Base-by-base conservation (phyloP, 2,888 invertebrate species). In the Megaustenia siamemsis region DNA sequence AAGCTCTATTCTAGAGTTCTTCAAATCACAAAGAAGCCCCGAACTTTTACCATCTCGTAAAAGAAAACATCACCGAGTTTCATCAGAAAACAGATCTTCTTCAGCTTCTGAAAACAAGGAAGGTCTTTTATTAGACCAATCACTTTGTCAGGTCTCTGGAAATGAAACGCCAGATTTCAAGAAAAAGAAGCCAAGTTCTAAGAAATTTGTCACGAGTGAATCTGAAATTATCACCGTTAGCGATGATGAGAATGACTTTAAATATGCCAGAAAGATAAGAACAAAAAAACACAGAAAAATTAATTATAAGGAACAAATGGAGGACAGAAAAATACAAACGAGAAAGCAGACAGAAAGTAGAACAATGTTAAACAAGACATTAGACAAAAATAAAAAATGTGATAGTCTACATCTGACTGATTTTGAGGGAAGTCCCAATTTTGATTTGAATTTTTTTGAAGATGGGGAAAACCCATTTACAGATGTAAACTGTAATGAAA, bases 1-100 rank as follows among this genome's bases (percentile, higher is more conserved):
- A 86, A 90, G 88, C 71, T 91, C 90, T 32, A 90, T 93, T 45
- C 84, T 89, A 45, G 90, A 91, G 75, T 93, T 90, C 86, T 91
- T 92, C 83, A 82, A 87, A 12, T 86, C 87, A 32, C 83, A 86
- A 43, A 43, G n/a, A n/a, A 40, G 35, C 38, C 40, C 82, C 40
- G 71, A 71, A 24, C 60, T 66, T 12, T 28, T 28, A 4, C 49
- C 24, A 32, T 21, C 73, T 10, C 35, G 28, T 32, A 77, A 77
- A 40, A 77, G 76, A 38, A 56, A 60, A 40, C 38, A 60, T 38
- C 18, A 32, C 32, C 28, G 0, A 0, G 18, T 32, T 15, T 32
- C 73, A 49, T 28, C 10, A 3, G 15, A 15, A n/a, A 24, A 0
- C 21, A 38, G 40, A 69, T 35, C 32, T 12, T 12, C 32, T 21